phyloP scores from a whole-genome alignment of 1,140 invertebrate genomes.

The Lasioglossum baleicum region DNA sequence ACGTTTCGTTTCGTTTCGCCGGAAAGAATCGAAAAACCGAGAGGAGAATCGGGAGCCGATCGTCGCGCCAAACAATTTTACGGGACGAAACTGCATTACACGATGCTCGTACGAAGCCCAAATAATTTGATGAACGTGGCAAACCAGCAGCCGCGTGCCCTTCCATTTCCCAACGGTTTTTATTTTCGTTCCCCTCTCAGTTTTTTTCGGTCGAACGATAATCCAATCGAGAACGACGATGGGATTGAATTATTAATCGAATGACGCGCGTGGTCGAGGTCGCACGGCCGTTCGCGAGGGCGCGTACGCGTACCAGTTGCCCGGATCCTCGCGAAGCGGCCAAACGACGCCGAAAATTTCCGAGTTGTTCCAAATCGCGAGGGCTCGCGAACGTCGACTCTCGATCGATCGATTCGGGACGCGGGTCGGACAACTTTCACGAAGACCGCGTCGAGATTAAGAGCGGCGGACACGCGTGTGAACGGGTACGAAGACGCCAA shows the following conservation, averaged over 20 bases:
- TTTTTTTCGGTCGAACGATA: constrained; percentile 66
- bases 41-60: background rate
- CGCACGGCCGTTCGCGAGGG: constrained; percentile 62
- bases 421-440: background rate
- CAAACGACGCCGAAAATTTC: no score
- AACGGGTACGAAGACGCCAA: no score
- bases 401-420: background rate
- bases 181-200: constrained; percentile 30
- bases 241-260: constrained; percentile 80
- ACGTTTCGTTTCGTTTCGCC: background rate
- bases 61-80: no score
- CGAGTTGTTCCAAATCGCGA: background rate
- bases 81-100: constrained; percentile 33
- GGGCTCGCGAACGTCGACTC: background rate
- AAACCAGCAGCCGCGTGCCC: constrained; percentile 55
- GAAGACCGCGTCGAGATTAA: constrained; percentile 25
- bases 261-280: constrained; percentile 73
- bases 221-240: constrained; percentile 78
- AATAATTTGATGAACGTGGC: constrained; percentile 74
- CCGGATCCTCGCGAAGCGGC: no score
- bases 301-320: background rate
- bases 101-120: constrained; percentile 71
- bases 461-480: background rate
- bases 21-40: background rate
- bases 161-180: constrained; percentile 45